A percentile compares a stretch with the other conserved stretches of the same genome.
Evolutionary conservation across 2,797 vertebrate genomes (phyloP).

Genomic region (Hoplostethus atlanticus): DNA sequence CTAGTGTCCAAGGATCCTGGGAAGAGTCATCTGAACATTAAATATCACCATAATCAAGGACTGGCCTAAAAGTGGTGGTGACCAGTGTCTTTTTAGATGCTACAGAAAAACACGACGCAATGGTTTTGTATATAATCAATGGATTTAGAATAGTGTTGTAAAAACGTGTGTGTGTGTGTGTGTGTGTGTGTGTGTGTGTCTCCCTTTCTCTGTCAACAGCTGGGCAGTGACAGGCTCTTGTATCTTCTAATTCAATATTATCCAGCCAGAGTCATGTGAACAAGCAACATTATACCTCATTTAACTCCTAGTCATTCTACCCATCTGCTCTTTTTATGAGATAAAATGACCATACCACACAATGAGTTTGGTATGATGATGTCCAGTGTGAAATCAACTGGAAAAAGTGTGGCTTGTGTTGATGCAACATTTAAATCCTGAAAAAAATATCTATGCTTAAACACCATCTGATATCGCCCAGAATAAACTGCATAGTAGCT

Average conservation of each 20-base stretch:
- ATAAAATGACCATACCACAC: slow-evolving; percentile 14
- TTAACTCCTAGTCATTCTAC: slow-evolving; percentile 35
- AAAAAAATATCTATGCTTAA: background rate
- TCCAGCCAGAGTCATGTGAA: slow-evolving; percentile 52
- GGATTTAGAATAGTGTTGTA: slow-evolving; percentile 1
- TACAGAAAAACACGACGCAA: too few relatives aligned
- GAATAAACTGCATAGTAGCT: background rate
- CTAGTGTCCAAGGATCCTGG: too few relatives aligned
- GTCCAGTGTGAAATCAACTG: slow-evolving; percentile 28
- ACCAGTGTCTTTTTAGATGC: too few relatives aligned
- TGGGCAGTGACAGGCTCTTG: slow-evolving; percentile 46
- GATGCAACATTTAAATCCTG: slow-evolving; percentile 5
- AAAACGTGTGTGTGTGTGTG: too few relatives aligned
- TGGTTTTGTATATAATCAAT: too few relatives aligned
- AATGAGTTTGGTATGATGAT: background rate
- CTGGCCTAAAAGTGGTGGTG: too few relatives aligned
- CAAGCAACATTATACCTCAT: slow-evolving; percentile 68
- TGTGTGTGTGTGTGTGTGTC: background rate
- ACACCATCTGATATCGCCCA: background rate
- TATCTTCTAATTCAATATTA: slow-evolving; percentile 72
- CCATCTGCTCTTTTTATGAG: slow-evolving; percentile 70
- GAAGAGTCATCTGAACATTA: too few relatives aligned
- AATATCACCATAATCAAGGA: too few relatives aligned
- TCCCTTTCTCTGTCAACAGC: slow-evolving; percentile 47
- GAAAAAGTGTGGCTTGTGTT: slow-evolving; percentile 6